Conservation (phyloP, 2,888 invertebrate species). For the Cephus runcator region DNA sequence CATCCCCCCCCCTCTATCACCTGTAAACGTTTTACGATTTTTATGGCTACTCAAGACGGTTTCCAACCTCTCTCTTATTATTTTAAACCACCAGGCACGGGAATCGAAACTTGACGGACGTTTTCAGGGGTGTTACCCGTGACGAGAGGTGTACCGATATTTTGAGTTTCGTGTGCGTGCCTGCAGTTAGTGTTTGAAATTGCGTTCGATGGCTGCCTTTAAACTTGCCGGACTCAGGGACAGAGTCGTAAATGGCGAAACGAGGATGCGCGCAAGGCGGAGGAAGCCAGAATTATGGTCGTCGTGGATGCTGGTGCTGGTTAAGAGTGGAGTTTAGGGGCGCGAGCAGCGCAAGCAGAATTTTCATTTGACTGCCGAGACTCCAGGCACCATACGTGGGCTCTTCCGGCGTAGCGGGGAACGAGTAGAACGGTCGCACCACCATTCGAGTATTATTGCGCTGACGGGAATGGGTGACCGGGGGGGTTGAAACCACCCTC, state of each 20-base stretch:
- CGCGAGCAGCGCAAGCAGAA: constrained; percentile 31
- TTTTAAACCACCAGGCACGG: background rate
- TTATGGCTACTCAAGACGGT: background rate
- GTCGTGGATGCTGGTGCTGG: background rate
- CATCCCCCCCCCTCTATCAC: background rate
- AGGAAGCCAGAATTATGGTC: background rate
- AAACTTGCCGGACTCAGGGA: background rate
- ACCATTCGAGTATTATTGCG: constrained; percentile 48
- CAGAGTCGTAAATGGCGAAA: background rate
- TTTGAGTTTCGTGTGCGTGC: background rate
- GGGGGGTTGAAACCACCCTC: constrained; percentile 20
- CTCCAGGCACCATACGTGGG: constrained; percentile 1
- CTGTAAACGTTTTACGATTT: background rate
- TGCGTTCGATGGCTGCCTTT: background rate
- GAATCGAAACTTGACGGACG: background rate
- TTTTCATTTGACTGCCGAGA: constrained; percentile 39
- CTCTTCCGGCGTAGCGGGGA: constrained; percentile 14
- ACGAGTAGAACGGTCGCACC: constrained; percentile 15
- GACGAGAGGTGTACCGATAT: background rate
- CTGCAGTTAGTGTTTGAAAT: background rate
- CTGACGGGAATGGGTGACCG: constrained; percentile 31
- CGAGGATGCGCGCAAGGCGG: background rate
- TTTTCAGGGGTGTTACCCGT: background rate
- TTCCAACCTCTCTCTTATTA: background rate
- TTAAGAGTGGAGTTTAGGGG: constrained; percentile 12